phyloP scores from a whole-genome alignment of 2,888 invertebrate species.

The Leptodirus hochenwartii region DNA sequence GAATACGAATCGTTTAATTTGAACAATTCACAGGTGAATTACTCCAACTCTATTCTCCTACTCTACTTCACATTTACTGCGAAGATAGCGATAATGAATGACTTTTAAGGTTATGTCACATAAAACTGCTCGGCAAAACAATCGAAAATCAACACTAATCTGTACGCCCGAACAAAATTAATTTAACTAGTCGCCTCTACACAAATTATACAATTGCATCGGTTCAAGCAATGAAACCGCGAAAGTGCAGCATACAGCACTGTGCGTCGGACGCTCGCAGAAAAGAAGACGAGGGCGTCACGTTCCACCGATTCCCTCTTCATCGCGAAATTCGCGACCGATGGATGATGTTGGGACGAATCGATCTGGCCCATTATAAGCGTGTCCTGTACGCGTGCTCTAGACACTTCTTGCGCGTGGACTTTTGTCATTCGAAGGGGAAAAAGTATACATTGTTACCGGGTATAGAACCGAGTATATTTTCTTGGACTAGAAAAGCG shows the following conservation, averaged over 20 bases:
- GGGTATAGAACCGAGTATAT: slow-evolving; percentile 55
- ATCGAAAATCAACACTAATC: too few species aligned
- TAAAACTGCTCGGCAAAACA: too few species aligned
- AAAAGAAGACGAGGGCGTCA: slow-evolving; percentile 47
- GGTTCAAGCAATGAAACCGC: too few species aligned
- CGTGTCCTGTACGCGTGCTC: slow-evolving; percentile 52
- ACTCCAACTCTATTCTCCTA: too few species aligned
- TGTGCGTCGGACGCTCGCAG: slow-evolving; percentile 43
- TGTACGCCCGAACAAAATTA: too few species aligned
- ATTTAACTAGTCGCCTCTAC: too few species aligned
- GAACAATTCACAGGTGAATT: too few species aligned
- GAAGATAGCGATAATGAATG: too few species aligned
- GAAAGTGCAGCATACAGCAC: slow-evolving; percentile 42
- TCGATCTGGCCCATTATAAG: slow-evolving; percentile 32
- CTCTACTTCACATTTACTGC: too few species aligned
- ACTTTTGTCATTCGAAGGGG: slow-evolving; percentile 51
- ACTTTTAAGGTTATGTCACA: too few species aligned
- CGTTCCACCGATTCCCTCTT: slow-evolving; percentile 58
- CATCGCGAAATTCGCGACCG: slow-evolving; percentile 36
- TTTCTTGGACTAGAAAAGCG: slow-evolving; percentile 39
- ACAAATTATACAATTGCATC: too few species aligned
- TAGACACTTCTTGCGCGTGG: slow-evolving; percentile 52
- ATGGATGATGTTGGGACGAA: slow-evolving; percentile 47
- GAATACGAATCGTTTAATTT: too few species aligned
- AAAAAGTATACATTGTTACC: slow-evolving; percentile 51